A percentile compares a stretch with the other conserved stretches of the same genome.
These are phyloP conservation scores for Phania funesta DNA, from an alignment of 2,888 invertebrate genomes.

Conservation along the genomic window DNA sequence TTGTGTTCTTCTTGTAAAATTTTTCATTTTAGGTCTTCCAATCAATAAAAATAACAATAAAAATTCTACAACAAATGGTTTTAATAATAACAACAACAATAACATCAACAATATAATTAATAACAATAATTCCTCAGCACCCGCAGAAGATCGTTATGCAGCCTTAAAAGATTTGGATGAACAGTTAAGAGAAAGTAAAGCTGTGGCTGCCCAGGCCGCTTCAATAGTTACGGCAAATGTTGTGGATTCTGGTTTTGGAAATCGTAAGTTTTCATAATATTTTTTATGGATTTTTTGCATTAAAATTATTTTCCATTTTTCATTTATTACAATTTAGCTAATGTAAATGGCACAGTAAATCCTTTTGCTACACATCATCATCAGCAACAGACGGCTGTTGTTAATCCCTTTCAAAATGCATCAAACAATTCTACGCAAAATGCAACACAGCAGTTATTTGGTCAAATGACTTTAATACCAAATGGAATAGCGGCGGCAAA, in stretches of 20 bases:
- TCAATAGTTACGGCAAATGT: slow-evolving; percentile 71
- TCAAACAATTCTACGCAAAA: slow-evolving; percentile 62
- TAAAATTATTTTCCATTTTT: not conserved
- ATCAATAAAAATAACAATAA: slow-evolving; percentile 71
- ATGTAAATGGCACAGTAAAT: slow-evolving; percentile 73
- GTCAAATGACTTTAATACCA: slow-evolving; percentile 77
- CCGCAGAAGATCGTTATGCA: slow-evolving; percentile 93
- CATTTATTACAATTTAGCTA: slow-evolving; percentile 39
- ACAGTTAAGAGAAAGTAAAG: slow-evolving; percentile 83
- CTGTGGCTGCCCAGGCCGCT: slow-evolving; percentile 73
- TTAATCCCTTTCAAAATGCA: slow-evolving; percentile 77
- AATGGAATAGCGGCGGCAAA: slow-evolving; percentile 73
- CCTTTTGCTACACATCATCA: slow-evolving; percentile 73
- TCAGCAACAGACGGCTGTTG: slow-evolving; percentile 69
- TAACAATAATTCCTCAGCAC: slow-evolving; percentile 71
- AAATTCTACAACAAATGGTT: slow-evolving; percentile 68
- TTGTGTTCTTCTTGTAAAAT: slow-evolving; percentile 36
- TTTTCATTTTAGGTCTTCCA: slow-evolving; percentile 74
- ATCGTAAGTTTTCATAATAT: slow-evolving; percentile 67
- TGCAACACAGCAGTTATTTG: slow-evolving; percentile 75
- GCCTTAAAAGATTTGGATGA: slow-evolving; percentile 96
- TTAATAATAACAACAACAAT: slow-evolving; percentile 50
- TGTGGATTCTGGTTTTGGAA: slow-evolving; percentile 72
- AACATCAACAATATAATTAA: slow-evolving; percentile 66
- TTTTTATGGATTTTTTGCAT: not conserved